A percentile compares a stretch with the other conserved stretches of the same genome.
These are phyloP conservation scores for Manacus vitellinus DNA, from an alignment of 2,113 vertebrate genomes.

Conservation along the genomic window DNA sequence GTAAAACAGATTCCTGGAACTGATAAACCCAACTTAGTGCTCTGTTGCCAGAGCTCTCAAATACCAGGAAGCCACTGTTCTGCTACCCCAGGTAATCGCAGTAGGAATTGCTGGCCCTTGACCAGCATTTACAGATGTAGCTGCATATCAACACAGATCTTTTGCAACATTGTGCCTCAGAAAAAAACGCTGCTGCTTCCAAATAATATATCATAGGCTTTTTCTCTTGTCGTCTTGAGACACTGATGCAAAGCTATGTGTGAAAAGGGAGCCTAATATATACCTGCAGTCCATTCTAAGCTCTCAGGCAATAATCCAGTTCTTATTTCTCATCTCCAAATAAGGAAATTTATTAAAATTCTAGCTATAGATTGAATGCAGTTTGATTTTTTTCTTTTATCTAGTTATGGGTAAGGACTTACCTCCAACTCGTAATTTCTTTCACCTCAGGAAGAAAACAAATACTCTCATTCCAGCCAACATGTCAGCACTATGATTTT, in stretches of 20 bases:
- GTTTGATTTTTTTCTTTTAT: not conserved
- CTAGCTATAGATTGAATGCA: not conserved
- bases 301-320: not conserved
- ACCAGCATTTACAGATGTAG: not conserved
- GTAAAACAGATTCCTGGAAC: not conserved
- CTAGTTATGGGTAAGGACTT: not conserved
- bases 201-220: not conserved
- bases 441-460: not conserved
- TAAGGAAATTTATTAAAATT: not conserved
- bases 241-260: not conserved
- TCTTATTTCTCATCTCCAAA: not conserved
- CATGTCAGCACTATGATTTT: not conserved
- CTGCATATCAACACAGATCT: not conserved
- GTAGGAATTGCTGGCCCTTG: not conserved
- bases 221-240: not conserved
- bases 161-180: not conserved
- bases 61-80: not conserved
- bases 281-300: not conserved
- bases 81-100: not conserved
- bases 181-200: not conserved
- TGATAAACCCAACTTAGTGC: not conserved
- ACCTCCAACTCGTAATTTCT: not conserved
- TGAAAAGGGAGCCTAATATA: not conserved
- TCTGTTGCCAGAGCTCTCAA: not conserved
- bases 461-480: not conserved